Conservation (phyloP, 2,797 vertebrate genomes). For the Chrosomus eos region DNA sequence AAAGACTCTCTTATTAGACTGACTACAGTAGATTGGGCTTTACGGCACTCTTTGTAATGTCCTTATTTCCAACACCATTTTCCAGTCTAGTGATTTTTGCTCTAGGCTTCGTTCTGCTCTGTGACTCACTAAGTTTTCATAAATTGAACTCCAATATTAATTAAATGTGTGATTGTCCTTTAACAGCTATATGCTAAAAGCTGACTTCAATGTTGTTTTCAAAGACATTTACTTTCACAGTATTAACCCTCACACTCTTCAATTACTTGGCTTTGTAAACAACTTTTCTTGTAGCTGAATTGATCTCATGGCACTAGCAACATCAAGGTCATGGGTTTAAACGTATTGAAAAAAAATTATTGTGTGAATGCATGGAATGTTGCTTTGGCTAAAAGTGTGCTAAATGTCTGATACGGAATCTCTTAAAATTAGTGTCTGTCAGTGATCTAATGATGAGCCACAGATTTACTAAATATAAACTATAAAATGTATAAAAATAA, state of each 20-base stretch:
- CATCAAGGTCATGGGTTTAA: background rate
- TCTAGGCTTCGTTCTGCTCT: conserved; percentile 58
- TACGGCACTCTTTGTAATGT: conserved; percentile 19
- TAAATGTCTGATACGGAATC: background rate
- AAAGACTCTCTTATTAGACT: conserved; percentile 22
- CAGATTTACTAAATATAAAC: background rate
- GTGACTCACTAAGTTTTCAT: conserved; percentile 58
- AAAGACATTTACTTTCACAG: conserved; percentile 57
- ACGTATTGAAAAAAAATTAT: background rate
- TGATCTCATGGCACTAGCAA: background rate
- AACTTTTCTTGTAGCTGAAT: background rate
- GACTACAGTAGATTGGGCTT: conserved; percentile 21
- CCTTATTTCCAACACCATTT: conserved; percentile 55
- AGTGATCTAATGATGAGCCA: background rate
- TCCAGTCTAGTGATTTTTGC: conserved; percentile 52
- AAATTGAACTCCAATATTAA: conserved; percentile 66
- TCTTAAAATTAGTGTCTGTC: background rate
- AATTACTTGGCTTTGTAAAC: conserved; percentile 56
- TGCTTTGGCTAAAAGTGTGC: background rate
- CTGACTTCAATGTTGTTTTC: conserved; percentile 62
- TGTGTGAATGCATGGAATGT: background rate
- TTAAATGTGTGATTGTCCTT: conserved; percentile 59
- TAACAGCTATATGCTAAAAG: conserved; percentile 66
- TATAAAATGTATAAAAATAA: background rate
- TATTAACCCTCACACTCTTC: conserved; percentile 19